These are phyloP conservation scores for Drosophila meridionalis DNA, from an alignment of 2,888 invertebrate species.

Conservation along the genomic window DNA sequence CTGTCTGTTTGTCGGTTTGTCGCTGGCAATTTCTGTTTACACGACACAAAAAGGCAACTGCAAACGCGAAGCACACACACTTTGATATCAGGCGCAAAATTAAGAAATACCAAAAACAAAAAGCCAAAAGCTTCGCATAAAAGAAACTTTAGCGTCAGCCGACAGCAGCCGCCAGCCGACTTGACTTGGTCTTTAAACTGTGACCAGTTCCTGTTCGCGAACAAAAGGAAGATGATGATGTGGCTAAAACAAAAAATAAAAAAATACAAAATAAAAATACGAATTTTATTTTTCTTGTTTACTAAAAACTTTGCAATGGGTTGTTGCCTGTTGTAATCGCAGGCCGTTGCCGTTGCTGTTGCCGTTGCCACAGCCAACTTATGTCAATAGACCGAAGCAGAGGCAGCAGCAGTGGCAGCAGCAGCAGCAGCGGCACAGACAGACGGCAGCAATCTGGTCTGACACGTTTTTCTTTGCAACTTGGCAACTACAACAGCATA, in stretches of 20 bases:
- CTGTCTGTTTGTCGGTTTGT: conserved; percentile 51
- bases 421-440: conserved; percentile 9
- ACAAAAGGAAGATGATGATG: conserved; percentile 78
- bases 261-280: conserved; percentile 34
- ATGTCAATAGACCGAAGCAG: conserved; percentile 65
- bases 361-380: conserved; percentile 58
- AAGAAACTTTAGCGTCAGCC: conserved; percentile 59
- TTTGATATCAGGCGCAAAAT: conserved; percentile 57
- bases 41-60: conserved; percentile 69
- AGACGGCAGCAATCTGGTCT: conserved; percentile 67
- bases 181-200: conserved; percentile 52
- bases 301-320: conserved; percentile 47
- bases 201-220: conserved; percentile 76
- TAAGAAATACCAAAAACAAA: conserved; percentile 62
- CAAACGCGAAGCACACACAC: conserved; percentile 21
- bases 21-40: conserved; percentile 67
- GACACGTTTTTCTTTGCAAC: conserved; percentile 59
- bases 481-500: conserved; percentile 17
- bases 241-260: conserved; percentile 45
- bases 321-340: conserved; percentile 60
- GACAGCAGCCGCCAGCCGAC: conserved; percentile 25
- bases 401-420: conserved; percentile 32
- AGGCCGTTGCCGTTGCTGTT: conserved; percentile 59
- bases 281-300: conserved; percentile 48
- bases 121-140: conserved; percentile 41